phyloP scores from a whole-genome alignment of 30 jellyfish, hydroid and myxozoan species.

The Sanderia malayensis region DNA sequence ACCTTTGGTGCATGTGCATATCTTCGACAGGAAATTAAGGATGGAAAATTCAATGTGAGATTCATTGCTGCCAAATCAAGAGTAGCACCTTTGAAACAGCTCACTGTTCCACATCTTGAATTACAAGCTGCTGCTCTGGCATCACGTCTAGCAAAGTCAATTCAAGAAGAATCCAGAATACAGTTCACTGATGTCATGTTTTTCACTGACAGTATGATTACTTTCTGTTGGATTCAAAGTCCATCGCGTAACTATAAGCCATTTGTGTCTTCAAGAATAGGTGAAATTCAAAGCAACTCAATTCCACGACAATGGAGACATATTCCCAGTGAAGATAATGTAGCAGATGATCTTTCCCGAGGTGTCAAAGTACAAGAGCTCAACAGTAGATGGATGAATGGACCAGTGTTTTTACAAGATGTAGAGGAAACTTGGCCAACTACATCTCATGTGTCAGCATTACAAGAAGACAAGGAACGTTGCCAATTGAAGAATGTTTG shows the following conservation, averaged over 20 bases:
- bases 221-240: slow-evolving; percentile 15
- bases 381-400: slow-evolving; percentile 26
- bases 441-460: neutral
- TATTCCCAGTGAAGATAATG: slow-evolving; percentile 21
- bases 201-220: slow-evolving; percentile 32
- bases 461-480: slow-evolving; percentile 9
- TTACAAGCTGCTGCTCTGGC: slow-evolving; percentile 12
- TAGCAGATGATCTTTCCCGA: slow-evolving; percentile 24
- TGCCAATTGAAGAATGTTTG: neutral
- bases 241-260: slow-evolving; percentile 34
- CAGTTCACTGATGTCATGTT: slow-evolving; percentile 12
- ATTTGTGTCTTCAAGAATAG: slow-evolving; percentile 8
- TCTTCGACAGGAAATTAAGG: neutral
- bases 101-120: neutral
- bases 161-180: slow-evolving; percentile 8
- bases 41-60: neutral
- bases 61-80: neutral
- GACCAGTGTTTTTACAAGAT: slow-evolving; percentile 23
- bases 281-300: slow-evolving; percentile 36
- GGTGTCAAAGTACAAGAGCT: slow-evolving; percentile 22
- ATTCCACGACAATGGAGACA: slow-evolving; percentile 33
- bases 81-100: slow-evolving; percentile 15
- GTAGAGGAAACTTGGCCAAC: slow-evolving; percentile 17
- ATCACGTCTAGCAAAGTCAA: slow-evolving; percentile 11
- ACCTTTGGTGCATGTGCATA: neutral